phyloP scores from a whole-genome alignment of 2,797 vertebrate species.

The Pterois miles region DNA sequence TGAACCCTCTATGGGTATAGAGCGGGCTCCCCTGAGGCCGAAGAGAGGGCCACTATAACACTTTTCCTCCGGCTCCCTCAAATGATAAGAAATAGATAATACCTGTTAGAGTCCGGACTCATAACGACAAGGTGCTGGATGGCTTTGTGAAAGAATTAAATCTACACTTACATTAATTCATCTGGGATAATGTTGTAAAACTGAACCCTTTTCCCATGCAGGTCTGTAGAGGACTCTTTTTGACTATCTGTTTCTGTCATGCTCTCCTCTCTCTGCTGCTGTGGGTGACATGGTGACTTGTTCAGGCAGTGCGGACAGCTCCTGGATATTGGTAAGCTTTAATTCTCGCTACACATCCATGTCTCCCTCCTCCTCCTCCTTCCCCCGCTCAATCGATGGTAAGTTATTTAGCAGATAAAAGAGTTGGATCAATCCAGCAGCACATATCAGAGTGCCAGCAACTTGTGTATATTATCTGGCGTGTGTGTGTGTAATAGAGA shows the following conservation, averaged over 20 bases:
- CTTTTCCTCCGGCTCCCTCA: constrained; percentile 57
- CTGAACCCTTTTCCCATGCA: constrained; percentile 1
- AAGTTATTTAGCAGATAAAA: constrained; percentile 86
- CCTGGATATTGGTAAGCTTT: constrained; percentile 73
- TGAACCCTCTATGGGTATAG: constrained; percentile 81
- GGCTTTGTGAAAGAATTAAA: constrained; percentile 25
- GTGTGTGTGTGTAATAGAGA: not conserved
- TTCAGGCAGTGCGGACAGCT: constrained; percentile 68
- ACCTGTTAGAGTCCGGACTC: constrained; percentile 68
- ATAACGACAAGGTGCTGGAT: constrained; percentile 23
- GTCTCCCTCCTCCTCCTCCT: constrained; percentile 40
- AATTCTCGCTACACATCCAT: constrained; percentile 76
- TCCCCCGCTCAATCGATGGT: constrained; percentile 76
- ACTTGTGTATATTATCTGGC: constrained; percentile 73
- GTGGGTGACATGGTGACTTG: constrained; percentile 54
- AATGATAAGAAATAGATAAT: constrained; percentile 70
- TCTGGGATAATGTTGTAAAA: constrained; percentile 7
- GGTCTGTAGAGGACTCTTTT: constrained; percentile 7
- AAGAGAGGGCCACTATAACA: constrained; percentile 53
- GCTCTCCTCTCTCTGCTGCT: constrained; percentile 17
- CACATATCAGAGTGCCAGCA: constrained; percentile 77
- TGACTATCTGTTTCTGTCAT: constrained; percentile 45
- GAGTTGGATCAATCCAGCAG: constrained; percentile 79
- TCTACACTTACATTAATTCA: constrained; percentile 21
- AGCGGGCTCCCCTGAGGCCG: constrained; percentile 70